Evolutionary conservation across 2,113 vertebrate species (phyloP), one percentile per base, ranked within the genome.

Genomic region (Motacilla alba): DNA sequence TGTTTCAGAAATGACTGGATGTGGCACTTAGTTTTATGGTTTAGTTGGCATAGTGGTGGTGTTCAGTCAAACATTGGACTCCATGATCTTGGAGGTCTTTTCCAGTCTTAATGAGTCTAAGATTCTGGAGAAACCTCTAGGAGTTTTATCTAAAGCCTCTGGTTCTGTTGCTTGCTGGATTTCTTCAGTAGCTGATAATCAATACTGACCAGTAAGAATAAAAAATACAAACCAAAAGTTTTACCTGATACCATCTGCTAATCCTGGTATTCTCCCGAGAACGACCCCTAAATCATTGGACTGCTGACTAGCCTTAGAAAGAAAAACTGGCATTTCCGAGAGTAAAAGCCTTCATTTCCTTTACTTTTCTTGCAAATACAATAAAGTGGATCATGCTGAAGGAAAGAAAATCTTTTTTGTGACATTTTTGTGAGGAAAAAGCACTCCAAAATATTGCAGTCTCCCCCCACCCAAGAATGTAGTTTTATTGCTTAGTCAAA

Each of bases 281-380:
- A 68, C 30, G 52, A 60, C 16, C 78, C 63, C 56, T 94, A 89
- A 91, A 95, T 87, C 83, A 58, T 49, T 53, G 58, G 56, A 22
- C 63, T 80, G 75, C 77, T 95, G 93, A 82, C 69, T 89, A 91
- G 70, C 39, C 50, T 88, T 93, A 75, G 68, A 86, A 90, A 86
- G 27, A 2, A 3, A 86, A 92, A 49, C 56, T 7, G 44, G 46
- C 62, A 69, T 91, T 95, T 95, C 89, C 2, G 1, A 83, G 85
- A 83, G 58, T 78, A 91, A 69, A 93, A 95, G 66, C 64, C 83
- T 87, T 95, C 5, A 95, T 95, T 96, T 96, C 91, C 94, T 97
- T 94, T 89, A 44, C 83, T 84, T 89, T 74, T 67, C 64, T 94
- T 79, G 28, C 31, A 87, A 82, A 84, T 68, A 64, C 20, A 82